Percentiles rank a stretch among this genome's conserved stretches.
Conservation (phyloP, 2,797 vertebrate species). For the Psittacula echo region DNA sequence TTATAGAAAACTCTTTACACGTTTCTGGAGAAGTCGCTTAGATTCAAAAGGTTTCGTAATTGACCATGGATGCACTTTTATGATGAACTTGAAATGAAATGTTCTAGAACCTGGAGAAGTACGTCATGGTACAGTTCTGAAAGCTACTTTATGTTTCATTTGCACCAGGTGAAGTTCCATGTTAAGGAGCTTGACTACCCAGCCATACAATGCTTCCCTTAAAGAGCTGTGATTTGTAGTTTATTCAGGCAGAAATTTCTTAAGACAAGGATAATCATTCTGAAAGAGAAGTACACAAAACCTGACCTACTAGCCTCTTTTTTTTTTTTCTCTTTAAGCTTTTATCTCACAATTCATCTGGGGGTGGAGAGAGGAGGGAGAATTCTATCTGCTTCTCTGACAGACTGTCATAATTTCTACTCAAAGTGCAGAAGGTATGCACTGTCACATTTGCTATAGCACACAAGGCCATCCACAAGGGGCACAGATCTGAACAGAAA, state of each 20-base stretch:
- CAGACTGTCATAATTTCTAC: conserved; percentile 58
- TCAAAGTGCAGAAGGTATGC: neutral
- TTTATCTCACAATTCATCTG: conserved; percentile 61
- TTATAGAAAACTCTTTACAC: neutral
- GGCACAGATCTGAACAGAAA: neutral
- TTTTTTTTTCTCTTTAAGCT: neutral
- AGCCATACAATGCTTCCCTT: conserved; percentile 50
- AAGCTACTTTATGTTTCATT: conserved; percentile 44
- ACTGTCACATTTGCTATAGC: neutral
- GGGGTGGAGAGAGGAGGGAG: neutral
- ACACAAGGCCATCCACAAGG: neutral
- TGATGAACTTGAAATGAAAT: neutral
- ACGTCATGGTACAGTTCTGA: neutral
- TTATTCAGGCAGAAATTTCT: conserved; percentile 71
- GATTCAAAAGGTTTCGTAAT: neutral
- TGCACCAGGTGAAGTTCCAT: conserved; percentile 24
- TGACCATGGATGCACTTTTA: neutral
- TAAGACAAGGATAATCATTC: conserved; percentile 66
- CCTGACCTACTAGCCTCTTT: conserved; percentile 60
- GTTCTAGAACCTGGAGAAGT: neutral
- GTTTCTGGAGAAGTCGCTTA: neutral
- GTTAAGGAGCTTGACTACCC: conserved; percentile 6
- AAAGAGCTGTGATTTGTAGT: conserved; percentile 64
- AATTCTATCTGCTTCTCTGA: conserved; percentile 56
- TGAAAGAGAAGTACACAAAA: conserved; percentile 69